Conservation (phyloP, 2,797 vertebrate genomes). For the Coregonus suidteri region DNA sequence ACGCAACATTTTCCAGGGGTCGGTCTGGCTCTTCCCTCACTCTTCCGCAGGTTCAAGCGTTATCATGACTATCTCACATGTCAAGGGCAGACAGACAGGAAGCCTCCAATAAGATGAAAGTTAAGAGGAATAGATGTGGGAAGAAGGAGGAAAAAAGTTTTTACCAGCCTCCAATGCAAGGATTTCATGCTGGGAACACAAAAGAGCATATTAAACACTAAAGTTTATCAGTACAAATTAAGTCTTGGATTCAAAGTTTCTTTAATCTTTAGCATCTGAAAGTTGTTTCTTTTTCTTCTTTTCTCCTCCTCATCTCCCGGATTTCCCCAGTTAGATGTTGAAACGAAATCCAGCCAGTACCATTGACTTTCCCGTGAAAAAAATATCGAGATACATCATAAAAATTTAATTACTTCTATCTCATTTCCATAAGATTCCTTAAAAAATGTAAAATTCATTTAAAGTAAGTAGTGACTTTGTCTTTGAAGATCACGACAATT, state of each 20-base stretch:
- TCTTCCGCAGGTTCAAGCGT: constrained; percentile 74
- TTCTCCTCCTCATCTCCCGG: constrained; percentile 55
- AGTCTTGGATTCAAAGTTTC: constrained; percentile 91
- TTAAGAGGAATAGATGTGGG: constrained; percentile 77
- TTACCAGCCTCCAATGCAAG: constrained; percentile 78
- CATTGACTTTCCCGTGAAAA: constrained; percentile 84
- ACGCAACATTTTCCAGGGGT: not conserved
- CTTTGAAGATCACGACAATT: constrained; percentile 99
- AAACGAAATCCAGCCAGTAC: constrained; percentile 89
- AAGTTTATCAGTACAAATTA: constrained; percentile 99
- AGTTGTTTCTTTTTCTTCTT: constrained; percentile 60
- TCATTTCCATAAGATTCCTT: constrained; percentile 99
- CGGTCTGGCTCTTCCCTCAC: constrained; percentile 9
- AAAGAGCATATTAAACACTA: constrained; percentile 96
- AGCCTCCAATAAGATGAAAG: constrained; percentile 76
- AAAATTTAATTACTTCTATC: constrained; percentile 97
- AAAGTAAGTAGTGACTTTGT: constrained; percentile 99
- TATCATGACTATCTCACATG: constrained; percentile 72
- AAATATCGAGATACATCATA: constrained; percentile 97
- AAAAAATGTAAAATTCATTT: constrained; percentile 99
- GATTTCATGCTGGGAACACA: constrained; percentile 90
- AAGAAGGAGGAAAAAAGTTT: constrained; percentile 69
- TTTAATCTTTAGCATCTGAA: constrained; percentile 99
- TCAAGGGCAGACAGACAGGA: constrained; percentile 77
- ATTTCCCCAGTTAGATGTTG: constrained; percentile 92